These are phyloP conservation scores for Anabacerthia variegaticeps DNA, from an alignment of 2,797 vertebrate species.

Conservation along the genomic window DNA sequence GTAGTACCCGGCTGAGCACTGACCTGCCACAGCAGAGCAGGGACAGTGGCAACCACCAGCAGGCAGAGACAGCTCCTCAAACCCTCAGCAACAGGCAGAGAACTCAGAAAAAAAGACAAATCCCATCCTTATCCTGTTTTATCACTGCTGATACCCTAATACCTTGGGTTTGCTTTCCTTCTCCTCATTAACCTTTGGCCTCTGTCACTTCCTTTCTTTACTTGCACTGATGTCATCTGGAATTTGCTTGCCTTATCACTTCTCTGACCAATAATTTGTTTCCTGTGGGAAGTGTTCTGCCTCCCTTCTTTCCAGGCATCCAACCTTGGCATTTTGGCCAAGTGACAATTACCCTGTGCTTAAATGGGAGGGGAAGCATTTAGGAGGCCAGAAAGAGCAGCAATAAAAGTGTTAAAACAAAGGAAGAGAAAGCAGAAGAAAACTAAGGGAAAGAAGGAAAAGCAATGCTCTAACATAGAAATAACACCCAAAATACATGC, in stretches of 20 bases:
- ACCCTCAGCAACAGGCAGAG: background rate
- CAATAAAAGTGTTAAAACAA: background rate
- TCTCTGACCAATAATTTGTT: background rate
- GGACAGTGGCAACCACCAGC: background rate
- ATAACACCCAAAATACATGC: background rate
- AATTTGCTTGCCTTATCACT: background rate
- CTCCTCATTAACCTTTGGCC: background rate
- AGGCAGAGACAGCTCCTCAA: background rate
- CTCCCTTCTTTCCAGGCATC: background rate
- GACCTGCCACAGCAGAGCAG: constrained; percentile 68
- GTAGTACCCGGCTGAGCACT: constrained; percentile 86
- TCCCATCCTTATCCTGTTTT: too few relatives aligned
- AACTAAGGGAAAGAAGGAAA: background rate
- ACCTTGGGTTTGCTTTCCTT: background rate
- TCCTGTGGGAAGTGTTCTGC: background rate
- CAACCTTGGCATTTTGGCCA: background rate
- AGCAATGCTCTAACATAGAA: background rate
- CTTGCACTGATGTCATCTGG: background rate
- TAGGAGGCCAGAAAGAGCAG: background rate
- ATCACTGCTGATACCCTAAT: background rate
- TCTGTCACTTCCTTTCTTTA: background rate
- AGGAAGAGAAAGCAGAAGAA: background rate
- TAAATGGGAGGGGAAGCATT: background rate
- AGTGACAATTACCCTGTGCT: background rate
- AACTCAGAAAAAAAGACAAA: background rate